Conservation (phyloP, 2,797 vertebrate species). For the Enteromius thamalakanensis region DNA sequence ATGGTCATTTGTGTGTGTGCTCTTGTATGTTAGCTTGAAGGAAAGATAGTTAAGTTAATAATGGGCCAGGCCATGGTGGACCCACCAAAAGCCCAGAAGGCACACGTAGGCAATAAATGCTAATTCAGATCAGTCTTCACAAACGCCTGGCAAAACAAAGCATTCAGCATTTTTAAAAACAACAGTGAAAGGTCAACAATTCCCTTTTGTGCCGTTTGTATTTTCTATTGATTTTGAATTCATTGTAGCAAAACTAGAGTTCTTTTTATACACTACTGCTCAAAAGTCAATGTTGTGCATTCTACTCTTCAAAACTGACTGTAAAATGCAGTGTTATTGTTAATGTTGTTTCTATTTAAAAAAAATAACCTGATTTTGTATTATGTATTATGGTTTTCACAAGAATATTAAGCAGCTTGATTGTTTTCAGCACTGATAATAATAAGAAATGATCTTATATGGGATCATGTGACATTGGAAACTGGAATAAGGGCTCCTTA, state of each 20-base stretch:
- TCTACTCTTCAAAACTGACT: background rate
- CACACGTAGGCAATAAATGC: constrained; percentile 24
- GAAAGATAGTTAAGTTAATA: constrained; percentile 21
- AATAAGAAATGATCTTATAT: background rate
- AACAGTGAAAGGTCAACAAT: background rate
- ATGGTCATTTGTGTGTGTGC: background rate
- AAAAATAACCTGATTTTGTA: background rate
- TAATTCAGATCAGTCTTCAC: constrained; percentile 12
- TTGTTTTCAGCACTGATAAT: background rate
- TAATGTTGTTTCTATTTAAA: background rate
- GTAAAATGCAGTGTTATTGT: background rate
- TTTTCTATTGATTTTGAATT: constrained; percentile 9
- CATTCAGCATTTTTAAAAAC: background rate
- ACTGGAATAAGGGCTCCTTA: background rate
- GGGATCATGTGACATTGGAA: background rate
- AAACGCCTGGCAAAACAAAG: background rate
- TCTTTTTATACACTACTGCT: background rate
- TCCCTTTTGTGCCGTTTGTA: constrained; percentile 5
- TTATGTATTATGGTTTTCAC: background rate
- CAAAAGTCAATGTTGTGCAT: background rate
- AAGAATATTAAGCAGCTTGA: background rate
- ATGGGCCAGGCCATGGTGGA: constrained; percentile 21
- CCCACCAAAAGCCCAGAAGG: constrained; percentile 21
- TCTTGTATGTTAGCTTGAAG: constrained; percentile 1
- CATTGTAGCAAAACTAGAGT: background rate